Evolutionary conservation across 2,113 vertebrate genomes (phyloP), one percentile per base, ranked within the genome.

Genomic region (Boulengeromyrus knoepffleri): DNA sequence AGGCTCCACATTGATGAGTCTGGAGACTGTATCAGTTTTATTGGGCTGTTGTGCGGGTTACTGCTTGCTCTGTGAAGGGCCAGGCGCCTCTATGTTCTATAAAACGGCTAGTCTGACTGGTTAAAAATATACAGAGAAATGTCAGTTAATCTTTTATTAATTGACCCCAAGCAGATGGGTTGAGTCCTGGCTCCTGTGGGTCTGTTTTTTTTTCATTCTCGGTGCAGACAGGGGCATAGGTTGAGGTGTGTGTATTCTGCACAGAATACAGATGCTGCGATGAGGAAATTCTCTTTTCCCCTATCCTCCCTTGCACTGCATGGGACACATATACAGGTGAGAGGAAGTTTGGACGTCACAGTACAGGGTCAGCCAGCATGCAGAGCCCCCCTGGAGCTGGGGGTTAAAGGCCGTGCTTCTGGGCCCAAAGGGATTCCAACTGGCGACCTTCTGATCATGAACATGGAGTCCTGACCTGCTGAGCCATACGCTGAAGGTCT

Each of bases 91-190:
- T 62, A 27, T 58, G 77, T 70, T n/a, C 46, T 46, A 6, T 46
- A 77, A 94, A 94, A 91, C 89, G 91, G n/a, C 24, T 50, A 27
- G 84, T 86, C 84, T 24, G 84, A 47, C 39, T n/a, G 45, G 84
- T 47, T 50, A 27, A 24, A 46, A 46, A 49, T 49, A 12, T 47
- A 46, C 45, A 27, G 46, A 21, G 12, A 85, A 83, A 83, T 36
- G 24, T 83, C 15, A 80, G 36, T 84, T 83, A 89, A 58, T 58
- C 53, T 58, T 58, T 58, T 58, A 58, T 58, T 58, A 58, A 56
- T 42, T 89, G 80, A 49, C 17, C 49, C 70, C 12, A 52, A 84
- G 77, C 77, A 45, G 13, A 84, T 47, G 50, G 52, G 49, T 84
- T 17, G 47, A n/a, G 66, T 21, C 27, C 50, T 45, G 7, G 46